Evolutionary conservation across 1,140 invertebrate genomes (phyloP).

Genomic region (Mesaphorura yosii): DNA sequence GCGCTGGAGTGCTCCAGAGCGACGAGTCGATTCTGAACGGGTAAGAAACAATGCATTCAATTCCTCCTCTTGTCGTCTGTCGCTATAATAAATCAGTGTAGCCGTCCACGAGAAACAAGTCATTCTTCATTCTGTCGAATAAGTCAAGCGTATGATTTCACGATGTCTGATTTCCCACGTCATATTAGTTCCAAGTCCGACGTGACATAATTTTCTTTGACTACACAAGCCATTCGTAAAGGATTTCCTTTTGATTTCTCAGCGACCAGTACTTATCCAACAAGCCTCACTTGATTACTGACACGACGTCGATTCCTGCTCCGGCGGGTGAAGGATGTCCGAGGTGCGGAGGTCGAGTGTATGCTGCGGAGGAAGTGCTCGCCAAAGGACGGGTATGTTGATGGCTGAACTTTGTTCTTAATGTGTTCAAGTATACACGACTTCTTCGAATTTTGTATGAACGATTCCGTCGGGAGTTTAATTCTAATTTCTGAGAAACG

Average conservation of each 20-base stretch:
- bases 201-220: neutral
- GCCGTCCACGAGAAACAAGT: too few species aligned
- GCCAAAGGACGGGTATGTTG: conserved; percentile 51
- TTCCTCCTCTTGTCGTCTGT: neutral
- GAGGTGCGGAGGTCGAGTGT: conserved; percentile 77
- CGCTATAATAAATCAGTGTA: neutral
- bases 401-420: too few species aligned
- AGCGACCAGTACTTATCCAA: conserved; percentile 30
- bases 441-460: too few species aligned
- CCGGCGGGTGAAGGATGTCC: conserved; percentile 75
- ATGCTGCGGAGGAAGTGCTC: conserved; percentile 76
- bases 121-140: neutral
- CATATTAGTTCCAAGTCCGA: neutral
- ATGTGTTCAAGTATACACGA: too few species aligned
- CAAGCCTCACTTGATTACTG: conserved; percentile 40
- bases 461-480: too few species aligned
- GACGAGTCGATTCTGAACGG: conserved; percentile 58
- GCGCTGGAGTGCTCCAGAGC: conserved; percentile 77
- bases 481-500: too few species aligned
- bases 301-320: conserved; percentile 66
- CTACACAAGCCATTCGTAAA: neutral
- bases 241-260: neutral
- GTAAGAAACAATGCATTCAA: conserved; percentile 42
- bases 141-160: neutral
- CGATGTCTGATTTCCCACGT: neutral